Percentiles rank a stretch among this genome's conserved stretches.
Conservation (phyloP, 2,888 invertebrate genomes). For the Apomyelois bistriatella region DNA sequence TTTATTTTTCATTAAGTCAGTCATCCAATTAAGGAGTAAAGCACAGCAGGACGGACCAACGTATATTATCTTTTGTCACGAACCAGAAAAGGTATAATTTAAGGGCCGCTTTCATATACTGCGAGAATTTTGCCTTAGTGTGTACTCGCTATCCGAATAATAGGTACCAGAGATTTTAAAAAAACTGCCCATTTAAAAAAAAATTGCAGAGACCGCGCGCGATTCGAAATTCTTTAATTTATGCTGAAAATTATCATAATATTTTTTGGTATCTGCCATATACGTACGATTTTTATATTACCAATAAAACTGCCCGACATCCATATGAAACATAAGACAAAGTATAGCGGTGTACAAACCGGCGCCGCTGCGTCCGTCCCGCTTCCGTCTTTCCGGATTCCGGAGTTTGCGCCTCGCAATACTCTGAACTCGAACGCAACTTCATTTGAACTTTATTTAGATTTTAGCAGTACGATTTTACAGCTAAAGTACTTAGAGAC, state of each 20-base stretch:
- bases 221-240: no score
- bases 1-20: slow-evolving; percentile 27
- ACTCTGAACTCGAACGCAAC: no score
- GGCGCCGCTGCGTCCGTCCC: slow-evolving; percentile 21
- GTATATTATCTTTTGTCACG: slow-evolving; percentile 43
- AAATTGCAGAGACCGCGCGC: no score
- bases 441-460: background rate
- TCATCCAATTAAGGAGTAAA: slow-evolving; percentile 52
- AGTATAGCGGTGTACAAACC: slow-evolving; percentile 14
- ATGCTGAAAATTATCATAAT: no score
- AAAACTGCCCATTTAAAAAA: no score
- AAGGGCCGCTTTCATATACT: no score
- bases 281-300: no score
- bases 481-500: background rate
- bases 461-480: background rate
- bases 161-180: no score
- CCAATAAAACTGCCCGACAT: background rate
- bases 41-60: slow-evolving; percentile 37
- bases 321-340: background rate
- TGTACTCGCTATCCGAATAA: no score
- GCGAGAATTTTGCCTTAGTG: no score
- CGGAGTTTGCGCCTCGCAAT: slow-evolving; percentile 10
- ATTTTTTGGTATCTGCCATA: no score
- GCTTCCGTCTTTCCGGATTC: slow-evolving; percentile 17
- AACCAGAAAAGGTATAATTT: slow-evolving; percentile 7